Evolutionary conservation across 2,888 invertebrate genomes (phyloP).

Genomic region (Drosophila stalkeri): DNA sequence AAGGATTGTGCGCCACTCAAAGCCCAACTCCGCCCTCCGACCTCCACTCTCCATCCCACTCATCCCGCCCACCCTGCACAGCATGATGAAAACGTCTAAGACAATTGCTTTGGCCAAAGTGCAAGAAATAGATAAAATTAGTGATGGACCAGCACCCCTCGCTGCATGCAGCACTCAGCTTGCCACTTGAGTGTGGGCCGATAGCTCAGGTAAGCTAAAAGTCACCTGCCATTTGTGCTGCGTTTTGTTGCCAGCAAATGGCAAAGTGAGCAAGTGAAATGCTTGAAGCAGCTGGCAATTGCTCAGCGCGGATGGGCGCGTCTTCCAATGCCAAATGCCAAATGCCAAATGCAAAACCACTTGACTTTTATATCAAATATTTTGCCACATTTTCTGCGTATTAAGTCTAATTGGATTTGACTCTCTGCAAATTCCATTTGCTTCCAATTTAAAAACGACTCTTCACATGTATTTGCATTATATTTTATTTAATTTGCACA

Average conservation of each 20-base stretch:
- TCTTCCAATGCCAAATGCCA: neutral
- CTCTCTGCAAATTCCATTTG: conserved; percentile 33
- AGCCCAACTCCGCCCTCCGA: neutral
- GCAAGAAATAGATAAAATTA: conserved; percentile 80
- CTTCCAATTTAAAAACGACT: conserved; percentile 22
- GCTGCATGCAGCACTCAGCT: neutral
- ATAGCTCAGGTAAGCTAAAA: conserved; percentile 13
- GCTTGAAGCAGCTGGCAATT: conserved; percentile 22
- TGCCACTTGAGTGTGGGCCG: conserved; percentile 37
- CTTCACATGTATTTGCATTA: conserved; percentile 7
- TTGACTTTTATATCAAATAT: conserved; percentile 55
- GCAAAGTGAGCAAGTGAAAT: conserved; percentile 25
- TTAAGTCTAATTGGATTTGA: conserved; percentile 66
- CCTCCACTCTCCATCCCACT: neutral
- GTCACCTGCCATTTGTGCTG: conserved; percentile 20
- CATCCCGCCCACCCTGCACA: conserved; percentile 11
- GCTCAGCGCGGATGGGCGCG: conserved; percentile 17
- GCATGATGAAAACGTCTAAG: conserved; percentile 75
- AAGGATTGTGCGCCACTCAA: conserved; percentile 44
- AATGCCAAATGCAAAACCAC: conserved; percentile 49
- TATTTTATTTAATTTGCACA: conserved; percentile 8
- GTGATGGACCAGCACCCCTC: conserved; percentile 55
- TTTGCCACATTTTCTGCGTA: conserved; percentile 33
- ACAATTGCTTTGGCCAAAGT: conserved; percentile 79
- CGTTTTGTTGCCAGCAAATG: conserved; percentile 21